A percentile compares a stretch with the other conserved stretches of the same genome.
phyloP scores from a whole-genome alignment of 2,797 vertebrate species.

The Crenichthys baileyi region DNA sequence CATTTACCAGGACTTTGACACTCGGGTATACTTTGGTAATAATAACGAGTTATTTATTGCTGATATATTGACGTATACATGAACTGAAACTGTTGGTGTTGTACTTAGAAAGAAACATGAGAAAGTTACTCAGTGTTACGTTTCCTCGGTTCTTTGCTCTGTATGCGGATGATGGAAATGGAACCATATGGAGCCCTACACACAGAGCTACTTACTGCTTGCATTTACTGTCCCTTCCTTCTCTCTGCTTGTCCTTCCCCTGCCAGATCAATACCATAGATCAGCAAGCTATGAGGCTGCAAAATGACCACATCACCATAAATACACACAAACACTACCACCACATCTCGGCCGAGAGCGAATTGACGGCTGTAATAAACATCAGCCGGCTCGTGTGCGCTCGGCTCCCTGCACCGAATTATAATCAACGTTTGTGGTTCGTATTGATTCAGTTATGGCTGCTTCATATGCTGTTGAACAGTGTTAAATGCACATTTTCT shows the following conservation, averaged over 20 bases:
- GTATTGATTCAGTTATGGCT: constrained; percentile 88
- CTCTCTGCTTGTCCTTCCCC: constrained; percentile 63
- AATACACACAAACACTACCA: constrained; percentile 65
- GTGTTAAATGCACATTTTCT: constrained; percentile 94
- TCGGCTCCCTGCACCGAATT: constrained; percentile 47
- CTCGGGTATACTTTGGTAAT: not conserved
- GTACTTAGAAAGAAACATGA: not conserved
- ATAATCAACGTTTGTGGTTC: constrained; percentile 64
- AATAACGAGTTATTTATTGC: not conserved
- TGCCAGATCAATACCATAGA: constrained; percentile 86
- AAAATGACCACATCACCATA: constrained; percentile 89
- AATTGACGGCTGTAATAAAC: constrained; percentile 60
- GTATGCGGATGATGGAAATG: constrained; percentile 66
- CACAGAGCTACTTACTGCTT: constrained; percentile 50
- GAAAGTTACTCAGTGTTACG: not conserved
- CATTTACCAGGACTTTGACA: not conserved
- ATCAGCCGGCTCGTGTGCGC: constrained; percentile 36
- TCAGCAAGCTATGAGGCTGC: constrained; percentile 91
- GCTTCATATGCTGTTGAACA: constrained; percentile 89
- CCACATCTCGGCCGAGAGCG: constrained; percentile 36
- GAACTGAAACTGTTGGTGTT: not conserved
- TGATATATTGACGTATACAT: not conserved
- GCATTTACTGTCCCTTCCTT: constrained; percentile 33
- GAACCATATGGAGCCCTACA: constrained; percentile 43
- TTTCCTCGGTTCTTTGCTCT: constrained; percentile 16